Evolutionary conservation across 1,140 invertebrate species (phyloP).

Genomic region (Venturia canescens): DNA sequence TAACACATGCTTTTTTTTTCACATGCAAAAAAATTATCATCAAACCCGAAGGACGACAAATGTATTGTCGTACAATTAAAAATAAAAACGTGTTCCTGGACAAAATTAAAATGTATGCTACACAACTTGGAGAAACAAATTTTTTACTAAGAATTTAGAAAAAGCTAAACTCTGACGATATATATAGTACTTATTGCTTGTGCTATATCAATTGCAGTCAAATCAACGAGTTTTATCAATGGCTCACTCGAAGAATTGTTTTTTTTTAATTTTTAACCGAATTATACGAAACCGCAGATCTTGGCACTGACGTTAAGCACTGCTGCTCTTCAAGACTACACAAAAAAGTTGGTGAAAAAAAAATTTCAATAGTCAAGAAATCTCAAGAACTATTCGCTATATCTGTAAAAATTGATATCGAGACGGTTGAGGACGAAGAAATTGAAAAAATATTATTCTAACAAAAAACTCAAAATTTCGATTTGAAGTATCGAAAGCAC

Average conservation of each 20-base stretch:
- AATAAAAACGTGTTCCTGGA: constrained; percentile 16
- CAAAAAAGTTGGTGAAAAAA: constrained; percentile 47
- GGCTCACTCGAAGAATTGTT: not conserved
- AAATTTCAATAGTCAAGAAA: constrained; percentile 50
- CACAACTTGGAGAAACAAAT: constrained; percentile 27
- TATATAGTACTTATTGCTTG: not conserved
- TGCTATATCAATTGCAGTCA: constrained; percentile 35
- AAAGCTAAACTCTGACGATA: not conserved
- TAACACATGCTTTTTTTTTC: too few relatives aligned
- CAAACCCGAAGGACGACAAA: too few relatives aligned
- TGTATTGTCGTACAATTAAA: constrained; percentile 46
- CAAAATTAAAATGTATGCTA: constrained; percentile 39
- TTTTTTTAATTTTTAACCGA: constrained; percentile 43
- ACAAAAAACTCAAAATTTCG: too few relatives aligned
- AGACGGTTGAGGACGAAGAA: constrained; percentile 43
- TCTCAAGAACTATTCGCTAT: constrained; percentile 48
- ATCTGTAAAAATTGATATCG: constrained; percentile 50
- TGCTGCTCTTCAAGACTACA: constrained; percentile 44
- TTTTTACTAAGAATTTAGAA: constrained; percentile 30
- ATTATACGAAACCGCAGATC: constrained; percentile 46
- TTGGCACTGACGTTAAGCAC: constrained; percentile 44
- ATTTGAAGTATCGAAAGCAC: too few relatives aligned
- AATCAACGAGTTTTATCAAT: constrained; percentile 33
- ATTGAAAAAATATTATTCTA: too few relatives aligned
- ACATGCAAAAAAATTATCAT: too few relatives aligned